Percentiles rank a stretch among this genome's conserved stretches.
Conservation (phyloP, 2,113 vertebrate genomes). For the Romanogobio albipinnatus region DNA sequence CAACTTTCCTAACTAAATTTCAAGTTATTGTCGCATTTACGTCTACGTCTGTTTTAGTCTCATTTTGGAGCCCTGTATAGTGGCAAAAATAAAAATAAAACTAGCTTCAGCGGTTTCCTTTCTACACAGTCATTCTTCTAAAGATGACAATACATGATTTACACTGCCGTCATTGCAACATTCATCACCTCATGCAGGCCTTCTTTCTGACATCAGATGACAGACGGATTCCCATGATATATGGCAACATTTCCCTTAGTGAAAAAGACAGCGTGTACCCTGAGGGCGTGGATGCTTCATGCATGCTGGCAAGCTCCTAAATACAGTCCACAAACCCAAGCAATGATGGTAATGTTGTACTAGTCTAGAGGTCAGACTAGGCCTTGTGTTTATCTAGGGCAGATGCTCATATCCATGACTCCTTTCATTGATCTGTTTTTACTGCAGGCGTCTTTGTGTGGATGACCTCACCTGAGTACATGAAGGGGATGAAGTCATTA, state of each 20-base stretch:
- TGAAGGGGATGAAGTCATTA: slow-evolving; percentile 40
- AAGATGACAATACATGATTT: background rate
- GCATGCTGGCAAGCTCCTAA: slow-evolving; percentile 3
- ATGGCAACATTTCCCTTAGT: background rate
- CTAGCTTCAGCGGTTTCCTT: background rate
- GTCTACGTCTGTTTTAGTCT: background rate
- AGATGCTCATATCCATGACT: slow-evolving; percentile 20
- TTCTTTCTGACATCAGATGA: slow-evolving; percentile 29
- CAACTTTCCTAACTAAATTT: background rate
- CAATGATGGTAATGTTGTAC: background rate
- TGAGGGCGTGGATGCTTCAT: slow-evolving; percentile 3
- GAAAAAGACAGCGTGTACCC: background rate
- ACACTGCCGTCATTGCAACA: background rate
- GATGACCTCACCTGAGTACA: slow-evolving; percentile 26
- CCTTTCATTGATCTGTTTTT: slow-evolving; percentile 25
- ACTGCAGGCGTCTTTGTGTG: slow-evolving; percentile 41
- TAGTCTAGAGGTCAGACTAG: background rate
- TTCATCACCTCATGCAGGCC: background rate
- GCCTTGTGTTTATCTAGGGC: slow-evolving; percentile 32
- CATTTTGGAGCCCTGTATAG: background rate
- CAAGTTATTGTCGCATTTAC: background rate
- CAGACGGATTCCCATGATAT: slow-evolving; percentile 14
- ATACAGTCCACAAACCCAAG: background rate
- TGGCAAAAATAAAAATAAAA: background rate
- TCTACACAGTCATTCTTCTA: background rate